Evolutionary conservation across 2,113 vertebrate genomes (phyloP), one percentile per base, ranked within the genome.

Genomic region (Gasterosteus nipponicus): DNA sequence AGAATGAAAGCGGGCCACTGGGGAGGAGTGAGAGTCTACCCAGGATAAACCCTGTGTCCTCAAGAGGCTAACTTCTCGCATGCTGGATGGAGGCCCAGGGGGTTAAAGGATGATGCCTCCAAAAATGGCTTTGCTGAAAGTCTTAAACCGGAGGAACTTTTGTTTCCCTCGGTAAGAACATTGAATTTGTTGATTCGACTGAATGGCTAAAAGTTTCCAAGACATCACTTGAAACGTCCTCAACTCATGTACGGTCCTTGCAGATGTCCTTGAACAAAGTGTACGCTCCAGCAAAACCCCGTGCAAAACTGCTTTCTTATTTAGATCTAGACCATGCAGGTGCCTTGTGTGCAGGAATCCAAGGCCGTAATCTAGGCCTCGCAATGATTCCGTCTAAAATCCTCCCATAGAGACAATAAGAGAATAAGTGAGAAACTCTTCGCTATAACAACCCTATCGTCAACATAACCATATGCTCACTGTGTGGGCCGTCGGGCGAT

Each of bases 1-100:
- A 79, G 82, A 72, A 75, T 61, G 68, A 74, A 76, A 5, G 73
- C 62, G 78, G 82, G 86, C 89, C 78, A 81, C 73, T 78, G 69
- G 89, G 90, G 87, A 81, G 78, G 63, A 80, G 81, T 82, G 60
- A 19, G 77, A 89, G 81, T 74, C 73, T 73, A 76, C 89, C 83
- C 57, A 4, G 73, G 82, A 90, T 92, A 94, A 94, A 93, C 87
- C 11, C 92, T 86, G 81, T 64, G 76, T 92, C 86, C 91, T 90
- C 90, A 83, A 71, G 74, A 5, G 59, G 71, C 68, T 81, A 77
- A 87, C 84, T 78, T 80, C 61, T 71, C 51, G 14, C 58, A 71
- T 38, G 72, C 70, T 82, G 80, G 84, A 81, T 60, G 59, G 46
- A 39, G 7, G 80, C 80, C 76, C 61, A 46, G 29, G 42, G 54